Evolutionary conservation across 2,113 vertebrate species (phyloP), one percentile per base, ranked within the genome.

Genomic region (Nycticryphes semicollaris): DNA sequence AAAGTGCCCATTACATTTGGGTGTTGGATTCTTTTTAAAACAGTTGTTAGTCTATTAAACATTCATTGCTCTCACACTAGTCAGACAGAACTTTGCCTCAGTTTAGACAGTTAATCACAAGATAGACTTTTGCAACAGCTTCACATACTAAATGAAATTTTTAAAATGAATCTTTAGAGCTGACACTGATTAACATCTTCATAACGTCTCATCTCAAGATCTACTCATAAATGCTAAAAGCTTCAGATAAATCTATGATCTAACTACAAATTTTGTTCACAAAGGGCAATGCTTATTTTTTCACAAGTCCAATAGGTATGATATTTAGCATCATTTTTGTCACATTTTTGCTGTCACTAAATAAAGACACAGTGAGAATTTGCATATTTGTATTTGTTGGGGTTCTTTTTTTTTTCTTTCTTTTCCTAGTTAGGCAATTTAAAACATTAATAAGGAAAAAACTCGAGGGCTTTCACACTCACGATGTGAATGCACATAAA

Each of bases 31-130:
- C 92, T 54, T 89, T 92, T 85, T 41, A 12, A 56, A 92, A 88
- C 62, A 84, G 93, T 97, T 86, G 76, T 92, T 94, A 89, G 57
- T 90, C 94, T 97, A 91, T 96, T 97, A 97, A 96, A 94, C 80
- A 96, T 72, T 82, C 76, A 92, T 50, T 89, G 51, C 88, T 90
- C 87, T 97, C 91, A 35, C 54, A 86, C 91, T 81, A 91, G 78
- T 93, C 93, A 95, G 93, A 70, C 84, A 96, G 91, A 95, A 77
- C 41, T 94, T 97, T 48, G 3, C 94, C 93, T 95, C 89, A 84
- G 77, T 98, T 97, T 95, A 97, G 95, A 92, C 66, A 88, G 63
- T 66, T 93, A 68, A 96, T 96, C 94, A 96, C 35, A 93, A 78
- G 77, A 92, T 51, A 77, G 22, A 31, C 81, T 97, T 97, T 88